These are phyloP conservation scores for Brotula barbata DNA, from an alignment of 2,797 vertebrate species.

Conservation along the genomic window DNA sequence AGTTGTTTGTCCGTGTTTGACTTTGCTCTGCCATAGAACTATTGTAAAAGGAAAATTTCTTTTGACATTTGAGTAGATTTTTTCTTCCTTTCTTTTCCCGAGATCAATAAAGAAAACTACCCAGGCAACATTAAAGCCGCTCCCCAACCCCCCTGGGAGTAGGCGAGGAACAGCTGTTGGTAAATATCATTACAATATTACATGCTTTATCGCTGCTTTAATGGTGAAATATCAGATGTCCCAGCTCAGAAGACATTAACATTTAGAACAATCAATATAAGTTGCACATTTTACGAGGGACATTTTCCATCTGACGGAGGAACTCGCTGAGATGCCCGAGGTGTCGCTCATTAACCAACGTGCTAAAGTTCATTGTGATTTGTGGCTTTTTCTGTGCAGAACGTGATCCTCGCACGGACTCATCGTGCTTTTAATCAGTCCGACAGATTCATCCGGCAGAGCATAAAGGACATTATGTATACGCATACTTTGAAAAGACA, in stretches of 20 bases:
- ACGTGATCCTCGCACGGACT: slow-evolving; percentile 28
- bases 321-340: slow-evolving; percentile 55
- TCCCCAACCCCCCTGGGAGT: slow-evolving; percentile 47
- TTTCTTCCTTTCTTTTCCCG: slow-evolving; percentile 30
- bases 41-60: slow-evolving; percentile 55
- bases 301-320: slow-evolving; percentile 66
- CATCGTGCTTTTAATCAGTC: slow-evolving; percentile 43
- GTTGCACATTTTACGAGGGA: slow-evolving; percentile 71
- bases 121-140: slow-evolving; percentile 56
- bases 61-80: slow-evolving; percentile 59
- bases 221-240: slow-evolving; percentile 78
- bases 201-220: slow-evolving; percentile 76
- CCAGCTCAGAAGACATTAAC: slow-evolving; percentile 76
- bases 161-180: slow-evolving; percentile 75
- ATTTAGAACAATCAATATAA: slow-evolving; percentile 82
- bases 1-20: slow-evolving; percentile 46
- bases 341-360: slow-evolving; percentile 60
- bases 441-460: slow-evolving; percentile 24
- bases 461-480: slow-evolving; percentile 18
- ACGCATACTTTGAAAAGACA: slow-evolving; percentile 6
- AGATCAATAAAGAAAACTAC: slow-evolving; percentile 72
- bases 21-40: slow-evolving; percentile 47
- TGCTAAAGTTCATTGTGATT: slow-evolving; percentile 60
- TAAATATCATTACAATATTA: slow-evolving; percentile 81
- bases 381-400: slow-evolving; percentile 37